phyloP scores from a whole-genome alignment of 1,140 invertebrate species.

The Sycophila sp. region DNA sequence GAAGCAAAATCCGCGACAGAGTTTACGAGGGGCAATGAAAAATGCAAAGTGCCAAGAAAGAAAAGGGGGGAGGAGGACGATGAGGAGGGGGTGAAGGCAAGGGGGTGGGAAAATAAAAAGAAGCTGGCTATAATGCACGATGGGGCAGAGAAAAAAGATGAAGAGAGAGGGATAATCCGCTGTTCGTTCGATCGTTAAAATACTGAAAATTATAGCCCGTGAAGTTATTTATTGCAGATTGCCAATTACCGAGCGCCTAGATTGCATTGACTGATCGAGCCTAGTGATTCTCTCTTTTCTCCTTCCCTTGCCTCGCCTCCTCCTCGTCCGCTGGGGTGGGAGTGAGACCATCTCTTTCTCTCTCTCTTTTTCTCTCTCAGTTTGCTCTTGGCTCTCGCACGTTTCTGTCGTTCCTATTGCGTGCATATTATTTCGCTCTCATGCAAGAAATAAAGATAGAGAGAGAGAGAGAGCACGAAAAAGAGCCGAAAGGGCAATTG shows the following conservation, averaged over 20 bases:
- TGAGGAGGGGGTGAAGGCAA: neutral
- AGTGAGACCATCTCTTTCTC: neutral
- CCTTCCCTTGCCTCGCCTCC: neutral
- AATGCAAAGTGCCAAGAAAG: slow-evolving; percentile 17
- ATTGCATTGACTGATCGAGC: slow-evolving; percentile 54
- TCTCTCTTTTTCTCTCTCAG: slow-evolving; percentile 7
- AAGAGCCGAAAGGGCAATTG: slow-evolving; percentile 1
- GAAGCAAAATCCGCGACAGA: slow-evolving; percentile 11
- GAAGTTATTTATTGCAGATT: slow-evolving; percentile 56
- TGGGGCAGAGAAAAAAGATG: neutral
- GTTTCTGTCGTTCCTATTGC: slow-evolving; percentile 7
- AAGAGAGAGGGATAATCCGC: slow-evolving; percentile 1
- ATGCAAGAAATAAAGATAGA: too few species aligned
- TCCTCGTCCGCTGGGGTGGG: too few species aligned
- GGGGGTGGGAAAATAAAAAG: neutral
- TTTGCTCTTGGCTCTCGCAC: neutral
- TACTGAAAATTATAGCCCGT: slow-evolving; percentile 52
- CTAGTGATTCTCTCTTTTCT: slow-evolving; percentile 29
- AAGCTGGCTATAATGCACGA: too few species aligned
- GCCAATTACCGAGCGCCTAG: slow-evolving; percentile 55
- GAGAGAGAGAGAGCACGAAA: neutral
- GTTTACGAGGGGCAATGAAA: slow-evolving; percentile 31
- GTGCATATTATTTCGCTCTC: slow-evolving; percentile 17
- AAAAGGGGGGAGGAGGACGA: neutral
- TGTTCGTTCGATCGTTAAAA: slow-evolving; percentile 50